Base-by-base conservation (phyloP, 2,113 vertebrate species). In the Passer domesticus region DNA sequence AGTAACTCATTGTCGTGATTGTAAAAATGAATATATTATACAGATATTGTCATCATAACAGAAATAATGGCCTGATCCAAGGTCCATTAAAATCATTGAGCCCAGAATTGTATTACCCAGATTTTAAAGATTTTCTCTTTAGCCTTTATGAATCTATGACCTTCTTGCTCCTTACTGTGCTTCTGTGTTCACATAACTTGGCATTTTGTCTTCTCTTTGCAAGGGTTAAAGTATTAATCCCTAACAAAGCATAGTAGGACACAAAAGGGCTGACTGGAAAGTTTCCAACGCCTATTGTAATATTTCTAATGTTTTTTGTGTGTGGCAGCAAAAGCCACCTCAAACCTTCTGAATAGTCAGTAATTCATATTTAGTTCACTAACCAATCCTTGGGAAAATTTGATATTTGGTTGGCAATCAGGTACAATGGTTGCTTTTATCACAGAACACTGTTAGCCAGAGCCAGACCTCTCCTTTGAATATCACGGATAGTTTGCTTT, bases 11-110 rank as follows among this genome's bases (percentile, higher is more conserved):
- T 95, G 80, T 82, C 81, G 78, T 76, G 78, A 87, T 43, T 81
- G 41, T 68, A 83, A 73, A 95, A 95, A 80, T 70, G 19, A 91
- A 91, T 73, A 60, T 39, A 24, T 85, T 83, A 47, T 39, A 60
- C 5, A 69, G 67, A 87, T 90, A 88, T 9, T 89, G 81, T 89
- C 63, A 76, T 82, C 3, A n/a, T 41, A 89, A 89, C 70, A 79
- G 91, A 84, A 96, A 82, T 89, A 82, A 91, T 89, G 84, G 70
- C 70, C 62, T 87, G 58, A 82, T 83, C 74, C 21, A 58, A 85
- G 89, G 58, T 69, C 66, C n/a, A 55, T 87, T 94, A 87, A 87
- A 90, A 76, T 85, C 89, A 90, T 47, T 80, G 82, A 94, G 67
- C 55, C 50, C 22, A 58, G 33, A 83, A 88, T 28, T 73, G 8